Conservation (phyloP, 2,797 vertebrate genomes). For the Apogon talboti region DNA sequence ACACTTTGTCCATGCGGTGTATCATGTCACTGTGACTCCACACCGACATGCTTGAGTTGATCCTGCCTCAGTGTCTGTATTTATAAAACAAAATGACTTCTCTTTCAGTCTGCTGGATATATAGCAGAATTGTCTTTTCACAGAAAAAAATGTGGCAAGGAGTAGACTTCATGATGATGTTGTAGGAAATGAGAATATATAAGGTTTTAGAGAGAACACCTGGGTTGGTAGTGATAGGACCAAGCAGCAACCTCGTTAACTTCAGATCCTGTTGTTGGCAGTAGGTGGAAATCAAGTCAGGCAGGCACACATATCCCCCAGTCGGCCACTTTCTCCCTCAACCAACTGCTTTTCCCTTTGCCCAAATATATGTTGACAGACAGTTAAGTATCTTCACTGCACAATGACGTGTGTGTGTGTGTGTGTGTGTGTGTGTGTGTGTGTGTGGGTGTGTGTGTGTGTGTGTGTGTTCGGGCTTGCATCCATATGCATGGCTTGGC, state of each 20-base stretch:
- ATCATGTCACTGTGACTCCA: slow-evolving; percentile 50
- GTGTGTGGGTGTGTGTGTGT: slow-evolving; percentile 23
- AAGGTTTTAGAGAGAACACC: slow-evolving; percentile 62
- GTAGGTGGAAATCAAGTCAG: slow-evolving; percentile 71
- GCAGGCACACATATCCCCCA: slow-evolving; percentile 57
- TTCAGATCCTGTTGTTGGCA: slow-evolving; percentile 66
- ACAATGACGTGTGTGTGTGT: slow-evolving; percentile 28
- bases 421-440: slow-evolving; percentile 1
- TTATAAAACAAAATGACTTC: slow-evolving; percentile 51
- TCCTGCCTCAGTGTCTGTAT: slow-evolving; percentile 33
- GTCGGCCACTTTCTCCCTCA: slow-evolving; percentile 43
- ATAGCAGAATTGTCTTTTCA: slow-evolving; percentile 53
- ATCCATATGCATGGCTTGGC: slow-evolving; percentile 46
- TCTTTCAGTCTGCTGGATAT: slow-evolving; percentile 39
- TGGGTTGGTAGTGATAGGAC: slow-evolving; percentile 59
- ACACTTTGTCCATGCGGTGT: slow-evolving; percentile 27
- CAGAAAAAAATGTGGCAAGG: slow-evolving; percentile 29
- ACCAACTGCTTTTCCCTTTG: slow-evolving; percentile 63
- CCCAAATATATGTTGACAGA: slow-evolving; percentile 75
- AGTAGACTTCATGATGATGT: slow-evolving; percentile 44
- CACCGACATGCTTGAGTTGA: slow-evolving; percentile 34
- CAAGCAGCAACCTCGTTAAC: slow-evolving; percentile 79
- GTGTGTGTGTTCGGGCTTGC: slow-evolving; percentile 18
- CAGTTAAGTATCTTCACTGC: slow-evolving; percentile 67
- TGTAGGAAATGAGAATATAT: slow-evolving; percentile 62